Base-by-base conservation (phyloP, 1,140 invertebrate species). In the Procambarus virginalis region DNA sequence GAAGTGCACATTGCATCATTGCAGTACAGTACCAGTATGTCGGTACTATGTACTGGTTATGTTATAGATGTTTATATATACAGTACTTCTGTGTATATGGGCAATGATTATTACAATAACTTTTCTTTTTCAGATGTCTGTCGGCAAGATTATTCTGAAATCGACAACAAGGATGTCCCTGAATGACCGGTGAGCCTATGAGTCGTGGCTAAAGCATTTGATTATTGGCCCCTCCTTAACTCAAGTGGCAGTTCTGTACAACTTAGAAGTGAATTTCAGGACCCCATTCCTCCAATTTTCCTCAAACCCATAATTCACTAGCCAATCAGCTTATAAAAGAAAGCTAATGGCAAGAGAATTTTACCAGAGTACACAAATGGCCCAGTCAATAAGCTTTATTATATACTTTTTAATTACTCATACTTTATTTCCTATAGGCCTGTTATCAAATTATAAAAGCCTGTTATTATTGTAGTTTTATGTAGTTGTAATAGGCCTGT, bases 101-200 rank as follows among this genome's bases (percentile, higher is more conserved):
- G 34, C 34, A 34, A 34, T 1, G 34, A 34, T 34, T 34, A 34
- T 34, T 34, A 55, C 10, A 10, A 5, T 55, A 2, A 55, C 51
- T 55, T 55, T 55, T 4, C 12, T 55, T 55, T 55, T 89, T 34
- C 88, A 89, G 88, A 89, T 89, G 88, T 89, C 88, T 9, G 80
- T 89, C 68, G 88, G 88, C 70, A 89, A 89, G 88, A 89, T 89
- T 51, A 89, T 89, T 49, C 58, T 89, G 68, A 89, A 89, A 77
- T 89, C 88, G 34, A 89, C 88, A 46, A 89, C 88, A 78, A 58
- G 88, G 88, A 89, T 89, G 88, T 89, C 88, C 81, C 81, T 89
- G 81, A 89, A 89, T 58, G 88, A 89, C 88, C 88, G 88, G 88
- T 89, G 88, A 89, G 88, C 58, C 84, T 51, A 55, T 68, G 76